Percentiles rank a stretch among this genome's conserved stretches.
Evolutionary conservation across 2,888 invertebrate species (phyloP).

Genomic region (Clitarchus hookeri): DNA sequence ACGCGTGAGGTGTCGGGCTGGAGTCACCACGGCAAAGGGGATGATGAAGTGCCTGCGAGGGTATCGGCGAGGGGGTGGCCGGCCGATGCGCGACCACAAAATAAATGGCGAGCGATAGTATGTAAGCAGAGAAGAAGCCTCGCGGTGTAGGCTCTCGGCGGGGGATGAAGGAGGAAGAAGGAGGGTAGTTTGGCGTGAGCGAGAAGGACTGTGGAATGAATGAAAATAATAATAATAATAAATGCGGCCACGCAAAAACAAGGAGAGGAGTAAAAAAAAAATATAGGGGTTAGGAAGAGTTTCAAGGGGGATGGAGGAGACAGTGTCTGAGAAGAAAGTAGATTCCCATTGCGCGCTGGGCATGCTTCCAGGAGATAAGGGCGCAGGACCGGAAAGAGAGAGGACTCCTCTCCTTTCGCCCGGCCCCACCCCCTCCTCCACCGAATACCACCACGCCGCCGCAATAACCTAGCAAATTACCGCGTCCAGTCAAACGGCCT

Average conservation of each 20-base stretch:
- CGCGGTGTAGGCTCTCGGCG: no score
- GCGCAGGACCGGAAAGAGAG: neutral
- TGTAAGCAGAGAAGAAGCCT: neutral
- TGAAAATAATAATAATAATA: neutral
- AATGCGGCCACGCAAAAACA: neutral
- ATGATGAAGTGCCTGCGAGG: neutral
- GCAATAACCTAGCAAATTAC: neutral
- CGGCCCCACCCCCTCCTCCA: neutral
- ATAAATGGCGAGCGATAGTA: neutral
- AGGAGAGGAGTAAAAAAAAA: neutral
- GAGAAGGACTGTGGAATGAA: neutral
- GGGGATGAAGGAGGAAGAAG: neutral
- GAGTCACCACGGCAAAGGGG: neutral
- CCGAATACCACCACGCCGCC: neutral
- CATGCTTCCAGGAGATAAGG: conserved; percentile 14
- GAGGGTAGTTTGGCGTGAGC: neutral
- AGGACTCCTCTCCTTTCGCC: no score
- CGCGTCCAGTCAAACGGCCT: neutral
- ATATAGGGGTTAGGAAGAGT: no score
- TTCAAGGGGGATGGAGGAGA: no score
- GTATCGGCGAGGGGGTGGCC: neutral
- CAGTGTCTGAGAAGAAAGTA: neutral
- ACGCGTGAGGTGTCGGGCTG: neutral
- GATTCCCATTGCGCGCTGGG: conserved; percentile 4
- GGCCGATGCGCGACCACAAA: neutral